Percentiles rank a stretch among this genome's conserved stretches.
phyloP scores from a whole-genome alignment of 2,113 vertebrate species.

The Penelope pileata region DNA sequence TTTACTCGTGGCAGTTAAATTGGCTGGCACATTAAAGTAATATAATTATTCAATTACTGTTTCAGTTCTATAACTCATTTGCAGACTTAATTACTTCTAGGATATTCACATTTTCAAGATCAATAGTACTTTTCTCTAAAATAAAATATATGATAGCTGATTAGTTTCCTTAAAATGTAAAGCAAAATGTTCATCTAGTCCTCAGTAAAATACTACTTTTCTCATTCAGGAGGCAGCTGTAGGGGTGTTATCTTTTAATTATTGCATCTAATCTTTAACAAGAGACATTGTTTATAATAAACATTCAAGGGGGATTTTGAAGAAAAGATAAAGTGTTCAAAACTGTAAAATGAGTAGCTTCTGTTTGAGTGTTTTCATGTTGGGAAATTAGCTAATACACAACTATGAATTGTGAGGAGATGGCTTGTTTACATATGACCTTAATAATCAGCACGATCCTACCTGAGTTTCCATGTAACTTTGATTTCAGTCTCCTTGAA shows the following conservation, averaged over 20 bases:
- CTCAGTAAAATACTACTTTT: neutral
- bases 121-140: conserved; percentile 49
- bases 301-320: neutral
- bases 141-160: neutral
- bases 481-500: neutral
- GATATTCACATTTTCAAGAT: conserved; percentile 47
- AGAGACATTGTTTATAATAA: neutral
- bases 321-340: neutral
- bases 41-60: conserved; percentile 62
- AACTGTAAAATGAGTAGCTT: neutral
- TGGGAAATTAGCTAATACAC: neutral
- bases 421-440: neutral
- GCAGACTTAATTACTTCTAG: conserved; percentile 53
- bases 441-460: neutral
- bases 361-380: neutral
- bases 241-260: neutral
- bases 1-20: conserved; percentile 20
- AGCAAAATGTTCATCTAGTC: neutral
- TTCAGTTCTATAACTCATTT: conserved; percentile 52
- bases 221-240: neutral
- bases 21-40: conserved; percentile 49
- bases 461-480: neutral
- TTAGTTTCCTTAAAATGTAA: conserved; percentile 11
- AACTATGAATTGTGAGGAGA: fast-evolving
- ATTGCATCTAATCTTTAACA: neutral